These are phyloP conservation scores for Urocynchramus pylzowi DNA, from an alignment of 2,113 vertebrate genomes.

Conservation along the genomic window DNA sequence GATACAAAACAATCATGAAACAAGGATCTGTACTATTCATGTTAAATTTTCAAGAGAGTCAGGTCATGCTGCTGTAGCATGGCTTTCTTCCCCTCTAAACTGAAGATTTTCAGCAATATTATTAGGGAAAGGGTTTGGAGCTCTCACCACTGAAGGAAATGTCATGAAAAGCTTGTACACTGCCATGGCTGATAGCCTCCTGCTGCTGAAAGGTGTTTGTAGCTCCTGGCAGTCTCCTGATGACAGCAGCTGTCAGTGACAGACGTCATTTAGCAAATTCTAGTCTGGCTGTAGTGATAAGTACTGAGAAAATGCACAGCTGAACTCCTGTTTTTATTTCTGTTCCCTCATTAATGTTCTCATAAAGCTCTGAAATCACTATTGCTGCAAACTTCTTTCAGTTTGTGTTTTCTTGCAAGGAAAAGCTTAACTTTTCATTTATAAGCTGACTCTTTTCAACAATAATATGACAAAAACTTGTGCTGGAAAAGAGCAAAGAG, in stretches of 20 bases:
- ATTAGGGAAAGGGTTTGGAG: neutral
- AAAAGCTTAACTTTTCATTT: neutral
- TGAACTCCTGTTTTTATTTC: neutral
- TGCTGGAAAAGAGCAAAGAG: neutral
- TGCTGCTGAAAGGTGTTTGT: neutral
- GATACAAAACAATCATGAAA: neutral
- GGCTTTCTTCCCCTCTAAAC: neutral
- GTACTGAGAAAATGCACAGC: neutral
- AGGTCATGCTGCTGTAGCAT: neutral
- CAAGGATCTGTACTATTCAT: neutral
- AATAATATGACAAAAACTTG: neutral
- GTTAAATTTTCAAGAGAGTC: neutral
- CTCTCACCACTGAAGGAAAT: neutral
- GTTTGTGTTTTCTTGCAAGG: neutral
- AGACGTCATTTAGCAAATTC: neutral
- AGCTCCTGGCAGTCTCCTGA: neutral
- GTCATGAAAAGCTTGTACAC: neutral
- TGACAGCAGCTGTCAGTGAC: neutral
- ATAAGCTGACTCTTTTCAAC: neutral
- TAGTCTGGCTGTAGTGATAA: neutral
- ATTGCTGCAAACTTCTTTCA: neutral
- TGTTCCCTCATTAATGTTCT: neutral
- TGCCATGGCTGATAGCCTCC: neutral
- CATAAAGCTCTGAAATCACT: rapidly evolving
- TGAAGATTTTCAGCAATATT: neutral